These are phyloP conservation scores for Ceryle rudis DNA, from an alignment of 2,797 vertebrate species.

Conservation along the genomic window DNA sequence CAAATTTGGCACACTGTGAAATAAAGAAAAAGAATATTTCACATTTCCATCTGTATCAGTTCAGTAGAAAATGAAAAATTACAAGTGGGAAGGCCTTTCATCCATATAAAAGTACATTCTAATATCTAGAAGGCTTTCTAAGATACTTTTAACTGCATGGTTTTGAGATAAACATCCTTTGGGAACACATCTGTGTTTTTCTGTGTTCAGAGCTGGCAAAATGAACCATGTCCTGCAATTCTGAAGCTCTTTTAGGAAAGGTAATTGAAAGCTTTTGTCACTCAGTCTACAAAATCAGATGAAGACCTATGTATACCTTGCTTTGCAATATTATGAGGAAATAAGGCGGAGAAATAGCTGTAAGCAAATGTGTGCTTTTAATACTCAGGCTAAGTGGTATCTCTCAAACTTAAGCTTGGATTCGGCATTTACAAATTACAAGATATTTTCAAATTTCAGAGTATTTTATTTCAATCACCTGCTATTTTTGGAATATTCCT, in stretches of 20 bases:
- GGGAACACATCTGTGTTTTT: not conserved
- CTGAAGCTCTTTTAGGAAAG: not conserved
- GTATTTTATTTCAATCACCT: not conserved
- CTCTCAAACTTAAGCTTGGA: not conserved
- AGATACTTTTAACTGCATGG: not conserved
- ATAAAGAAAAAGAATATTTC: not conserved
- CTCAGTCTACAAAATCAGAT: not conserved
- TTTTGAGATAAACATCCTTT: not conserved
- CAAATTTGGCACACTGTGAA: not conserved
- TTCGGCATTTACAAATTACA: not conserved
- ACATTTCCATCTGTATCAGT: not conserved
- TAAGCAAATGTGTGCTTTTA: not conserved
- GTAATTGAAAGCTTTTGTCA: not conserved
- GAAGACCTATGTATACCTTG: not conserved
- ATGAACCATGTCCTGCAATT: not conserved
- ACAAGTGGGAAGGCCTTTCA: not conserved
- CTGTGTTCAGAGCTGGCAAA: not conserved
- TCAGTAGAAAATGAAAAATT: not conserved
- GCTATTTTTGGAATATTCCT: not conserved
- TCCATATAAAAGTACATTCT: not conserved
- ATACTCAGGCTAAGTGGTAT: not conserved
- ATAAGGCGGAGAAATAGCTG: not conserved
- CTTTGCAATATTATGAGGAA: not conserved
- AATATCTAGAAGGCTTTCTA: not conserved
- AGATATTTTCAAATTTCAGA: not conserved